Conservation (phyloP, 2,113 vertebrate species). For the Ailuropoda melanoleuca region DNA sequence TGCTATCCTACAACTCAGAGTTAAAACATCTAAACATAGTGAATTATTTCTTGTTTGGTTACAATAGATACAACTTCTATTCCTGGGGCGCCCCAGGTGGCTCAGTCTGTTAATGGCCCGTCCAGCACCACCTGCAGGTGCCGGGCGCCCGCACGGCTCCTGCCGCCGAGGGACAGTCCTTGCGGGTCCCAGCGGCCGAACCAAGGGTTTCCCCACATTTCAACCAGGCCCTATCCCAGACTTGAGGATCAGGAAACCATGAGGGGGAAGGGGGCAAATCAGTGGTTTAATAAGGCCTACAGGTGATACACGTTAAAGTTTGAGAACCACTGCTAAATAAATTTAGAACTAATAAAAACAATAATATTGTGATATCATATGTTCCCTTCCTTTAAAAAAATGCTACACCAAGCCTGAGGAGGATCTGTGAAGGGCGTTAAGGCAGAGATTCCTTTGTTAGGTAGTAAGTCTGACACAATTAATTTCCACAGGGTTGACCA, state of each 20-base stretch:
- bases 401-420: not conserved
- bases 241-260: not conserved
- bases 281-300: not conserved
- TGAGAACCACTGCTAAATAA: not conserved
- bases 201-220: no score
- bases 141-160: no score
- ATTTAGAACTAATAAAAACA: conserved; percentile 48
- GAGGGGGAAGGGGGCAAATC: accelerated
- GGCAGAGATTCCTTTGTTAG: not conserved
- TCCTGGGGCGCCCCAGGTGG: not conserved
- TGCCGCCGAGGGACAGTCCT: no score
- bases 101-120: not conserved
- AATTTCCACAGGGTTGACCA: not conserved
- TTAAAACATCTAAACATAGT: not conserved
- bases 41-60: conserved; percentile 8
- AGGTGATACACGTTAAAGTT: not conserved
- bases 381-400: not conserved
- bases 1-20: not conserved
- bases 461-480: not conserved
- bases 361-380: not conserved
- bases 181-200: no score
- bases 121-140: no score
- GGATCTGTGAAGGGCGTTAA: not conserved
- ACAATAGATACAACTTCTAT: not conserved
- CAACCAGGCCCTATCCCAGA: not conserved